Evolutionary conservation across 1,140 invertebrate species (phyloP).

Genomic region (Drosophila pandora): DNA sequence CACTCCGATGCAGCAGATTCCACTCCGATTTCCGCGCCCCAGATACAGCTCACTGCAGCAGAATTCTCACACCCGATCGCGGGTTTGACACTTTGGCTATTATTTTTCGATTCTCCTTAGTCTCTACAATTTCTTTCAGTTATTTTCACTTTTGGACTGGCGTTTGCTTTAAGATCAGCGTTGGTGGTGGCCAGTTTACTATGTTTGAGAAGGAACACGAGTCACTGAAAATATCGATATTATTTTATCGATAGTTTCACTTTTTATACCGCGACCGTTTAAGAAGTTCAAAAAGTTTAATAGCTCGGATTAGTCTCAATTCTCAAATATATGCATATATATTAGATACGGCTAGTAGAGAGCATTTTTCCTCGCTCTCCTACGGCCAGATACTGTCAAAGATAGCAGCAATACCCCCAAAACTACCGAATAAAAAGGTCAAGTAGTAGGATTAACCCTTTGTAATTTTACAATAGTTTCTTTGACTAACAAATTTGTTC

Average conservation of each 20-base stretch:
- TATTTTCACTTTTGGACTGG: slow-evolving; percentile 12
- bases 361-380: no score
- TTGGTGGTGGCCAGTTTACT: background rate
- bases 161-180: slow-evolving; percentile 2
- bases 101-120: slow-evolving; percentile 39
- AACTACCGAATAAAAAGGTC: background rate
- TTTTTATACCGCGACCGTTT: no score
- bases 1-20: slow-evolving; percentile 58
- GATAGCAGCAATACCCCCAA: no score
- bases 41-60: background rate
- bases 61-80: slow-evolving; percentile 43
- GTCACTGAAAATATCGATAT: background rate
- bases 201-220: background rate
- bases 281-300: no score
- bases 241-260: background rate
- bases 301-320: no score
- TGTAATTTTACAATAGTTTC: background rate
- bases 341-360: no score
- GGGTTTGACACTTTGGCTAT: slow-evolving; percentile 52
- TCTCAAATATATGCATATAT: no score
- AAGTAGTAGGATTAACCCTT: background rate
- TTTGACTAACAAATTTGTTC: background rate
- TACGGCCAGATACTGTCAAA: no score
- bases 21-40: slow-evolving; percentile 6
- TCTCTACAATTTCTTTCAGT: slow-evolving; percentile 24